phyloP scores from a whole-genome alignment of 1,140 invertebrate genomes.

The Formica selysi region DNA sequence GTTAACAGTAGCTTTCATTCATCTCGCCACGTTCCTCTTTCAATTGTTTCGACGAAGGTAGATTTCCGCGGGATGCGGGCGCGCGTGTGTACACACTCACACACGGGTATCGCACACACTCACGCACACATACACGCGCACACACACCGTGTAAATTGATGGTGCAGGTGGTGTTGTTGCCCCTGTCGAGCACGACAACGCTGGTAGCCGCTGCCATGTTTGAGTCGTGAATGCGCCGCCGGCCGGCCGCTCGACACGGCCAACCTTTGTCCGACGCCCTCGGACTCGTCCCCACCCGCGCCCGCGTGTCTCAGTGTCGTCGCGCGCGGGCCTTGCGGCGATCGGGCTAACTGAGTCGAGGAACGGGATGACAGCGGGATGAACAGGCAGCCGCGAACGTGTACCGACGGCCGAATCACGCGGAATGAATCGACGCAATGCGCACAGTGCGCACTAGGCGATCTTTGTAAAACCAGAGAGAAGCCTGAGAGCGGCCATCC shows the following conservation, averaged over 20 bases:
- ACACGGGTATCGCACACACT: neutral
- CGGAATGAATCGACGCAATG: too few species aligned
- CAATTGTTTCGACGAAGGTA: neutral
- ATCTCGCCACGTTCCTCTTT: neutral
- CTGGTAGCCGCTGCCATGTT: slow-evolving; percentile 95
- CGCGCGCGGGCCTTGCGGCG: too few species aligned
- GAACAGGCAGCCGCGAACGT: neutral
- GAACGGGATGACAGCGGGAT: neutral
- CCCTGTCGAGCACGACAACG: slow-evolving; percentile 96
- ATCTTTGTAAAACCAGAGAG: too few species aligned
- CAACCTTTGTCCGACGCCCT: slow-evolving; percentile 83
- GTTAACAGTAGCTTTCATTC: neutral
- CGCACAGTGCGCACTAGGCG: too few species aligned
- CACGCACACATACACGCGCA: slow-evolving; percentile 87
- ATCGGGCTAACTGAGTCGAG: neutral
- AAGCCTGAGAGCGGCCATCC: too few species aligned
- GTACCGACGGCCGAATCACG: too few species aligned
- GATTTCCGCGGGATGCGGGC: neutral
- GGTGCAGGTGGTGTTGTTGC: slow-evolving; percentile 97
- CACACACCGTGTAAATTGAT: slow-evolving; percentile 96
- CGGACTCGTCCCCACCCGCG: slow-evolving; percentile 72
- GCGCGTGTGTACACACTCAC: slow-evolving; percentile 17
- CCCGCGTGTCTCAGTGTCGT: neutral
- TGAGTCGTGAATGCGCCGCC: slow-evolving; percentile 84
- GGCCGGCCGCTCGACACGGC: slow-evolving; percentile 71